Percentiles rank a stretch among this genome's conserved stretches.
phyloP scores from a whole-genome alignment of 2,113 vertebrate genomes.

The Hirundichthys speculiger region DNA sequence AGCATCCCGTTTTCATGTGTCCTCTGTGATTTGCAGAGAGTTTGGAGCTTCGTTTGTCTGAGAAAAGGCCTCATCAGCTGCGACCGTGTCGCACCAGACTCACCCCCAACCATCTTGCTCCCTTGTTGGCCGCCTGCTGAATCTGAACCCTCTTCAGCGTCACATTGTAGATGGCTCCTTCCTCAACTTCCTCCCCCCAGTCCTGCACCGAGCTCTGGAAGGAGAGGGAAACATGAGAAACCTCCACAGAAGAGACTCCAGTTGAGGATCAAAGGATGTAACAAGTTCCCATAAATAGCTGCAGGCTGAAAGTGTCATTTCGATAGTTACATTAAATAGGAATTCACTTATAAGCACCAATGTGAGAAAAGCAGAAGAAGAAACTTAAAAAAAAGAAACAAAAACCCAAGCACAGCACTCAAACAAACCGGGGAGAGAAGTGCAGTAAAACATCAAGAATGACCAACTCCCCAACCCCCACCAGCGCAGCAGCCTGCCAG shows the following conservation, averaged over 20 bases:
- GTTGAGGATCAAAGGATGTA: background rate
- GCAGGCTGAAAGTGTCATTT: conserved; percentile 4
- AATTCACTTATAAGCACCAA: background rate
- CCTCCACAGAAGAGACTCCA: background rate
- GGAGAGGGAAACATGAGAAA: conserved; percentile 5
- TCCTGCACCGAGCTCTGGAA: conserved; percentile 93
- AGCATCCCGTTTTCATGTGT: too few relatives aligned
- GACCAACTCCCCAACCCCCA: conserved; percentile 67
- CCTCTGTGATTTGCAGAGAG: too few relatives aligned
- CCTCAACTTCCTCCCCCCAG: conserved; percentile 96
- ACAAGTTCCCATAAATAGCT: background rate
- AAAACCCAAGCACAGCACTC: conserved; percentile 14
- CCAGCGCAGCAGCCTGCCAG: conserved; percentile 50
- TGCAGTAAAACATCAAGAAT: conserved; percentile 64
- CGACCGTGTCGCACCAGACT: conserved; percentile 34
- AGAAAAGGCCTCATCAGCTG: too few relatives aligned
- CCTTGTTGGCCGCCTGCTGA: conserved; percentile 96
- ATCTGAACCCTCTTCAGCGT: conserved; percentile 95
- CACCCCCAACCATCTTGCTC: conserved; percentile 86
- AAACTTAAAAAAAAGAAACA: background rate
- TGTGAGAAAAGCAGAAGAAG: conserved; percentile 18
- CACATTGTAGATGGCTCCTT: conserved; percentile 95
- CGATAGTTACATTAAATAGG: background rate
- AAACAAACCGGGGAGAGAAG: conserved; percentile 36
- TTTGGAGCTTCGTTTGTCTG: too few relatives aligned